Evolutionary conservation across 1,140 invertebrate species (phyloP), one percentile per base, ranked within the genome.

Genomic region (Drosophila bipectinata): DNA sequence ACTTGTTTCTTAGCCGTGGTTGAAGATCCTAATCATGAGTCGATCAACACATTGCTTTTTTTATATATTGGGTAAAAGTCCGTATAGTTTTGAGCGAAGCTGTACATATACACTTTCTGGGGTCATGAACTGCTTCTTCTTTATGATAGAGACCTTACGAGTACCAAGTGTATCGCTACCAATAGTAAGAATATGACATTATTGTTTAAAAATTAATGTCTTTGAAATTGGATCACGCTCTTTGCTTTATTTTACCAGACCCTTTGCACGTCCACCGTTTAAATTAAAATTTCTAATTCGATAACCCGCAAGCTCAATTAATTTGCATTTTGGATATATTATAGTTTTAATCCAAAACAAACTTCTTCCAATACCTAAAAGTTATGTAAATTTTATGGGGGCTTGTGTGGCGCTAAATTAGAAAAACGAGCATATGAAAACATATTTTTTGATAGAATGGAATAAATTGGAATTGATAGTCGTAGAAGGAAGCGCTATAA

Each of bases 341-440:
- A 18, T 37, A 45, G 30, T 24, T 56, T 47, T 4, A 3, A 1
- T 37, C 15, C 3, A 57, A 49, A 34, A 45, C 12, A 71, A 72
- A 52, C 44, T 44, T 59, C 15, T 32, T 21, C 34, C 9, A 18
- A 26, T 26, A 9, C 30, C 28, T 15, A n/a, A 32, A 44, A 60
- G 14, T 14, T 72, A 72, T 72, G 68, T 30, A 14, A 72, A 72
- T 60, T 60, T 72, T 47, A 21, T 72, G n/a, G 47, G 66, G 54
- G 54, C 54, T 51, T 18, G 66, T 47, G 37, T 12, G 47, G 5
- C 45, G 12, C 28, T 15, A 48, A 48, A 21, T 71, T 69, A 71
- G 53, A 72, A 21, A 59, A 47, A 30, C 32, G n/a, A 28, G 24
- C 37, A 71, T 37, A 41, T 44, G 21, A 32, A 4, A 39, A 45